Evolutionary conservation across 2,797 vertebrate genomes (phyloP).

Genomic region (Monodelphis domestica): DNA sequence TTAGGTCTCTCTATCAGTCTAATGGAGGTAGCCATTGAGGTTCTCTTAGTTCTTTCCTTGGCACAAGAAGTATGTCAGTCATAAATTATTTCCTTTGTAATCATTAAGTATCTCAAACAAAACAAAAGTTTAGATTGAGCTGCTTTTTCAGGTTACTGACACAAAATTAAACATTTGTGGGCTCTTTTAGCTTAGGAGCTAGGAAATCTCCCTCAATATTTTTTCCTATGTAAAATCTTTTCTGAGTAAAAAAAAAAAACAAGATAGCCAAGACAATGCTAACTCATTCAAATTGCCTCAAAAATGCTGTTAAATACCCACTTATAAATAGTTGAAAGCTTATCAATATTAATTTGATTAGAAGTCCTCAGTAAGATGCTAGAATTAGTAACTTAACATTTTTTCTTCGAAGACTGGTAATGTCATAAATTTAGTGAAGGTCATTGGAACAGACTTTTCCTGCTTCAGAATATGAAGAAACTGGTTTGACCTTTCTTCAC

Average conservation of each 20-base stretch:
- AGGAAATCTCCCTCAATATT: background rate
- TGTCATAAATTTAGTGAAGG: conserved; percentile 53
- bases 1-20: conserved; percentile 93
- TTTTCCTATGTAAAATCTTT: conserved; percentile 65
- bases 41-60: conserved; percentile 90
- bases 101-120: conserved; percentile 88
- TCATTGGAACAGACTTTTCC: conserved; percentile 46
- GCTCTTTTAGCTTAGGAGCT: conserved; percentile 47
- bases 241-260: conserved; percentile 46
- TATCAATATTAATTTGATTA: conserved; percentile 74
- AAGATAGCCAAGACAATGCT: conserved; percentile 51
- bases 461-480: conserved; percentile 63
- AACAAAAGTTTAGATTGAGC: conserved; percentile 85
- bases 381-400: conserved; percentile 60
- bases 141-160: conserved; percentile 79
- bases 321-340: conserved; percentile 62
- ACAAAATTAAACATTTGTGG: conserved; percentile 78
- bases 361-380: conserved; percentile 21
- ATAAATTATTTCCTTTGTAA: conserved; percentile 89
- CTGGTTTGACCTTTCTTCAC: conserved; percentile 67
- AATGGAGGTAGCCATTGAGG: conserved; percentile 93
- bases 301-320: conserved; percentile 67
- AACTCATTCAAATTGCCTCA: conserved; percentile 68
- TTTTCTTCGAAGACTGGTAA: conserved; percentile 31
- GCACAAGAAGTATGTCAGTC: conserved; percentile 91